phyloP scores from a whole-genome alignment of 2,797 vertebrate genomes.

The Acanthiza pusilla region DNA sequence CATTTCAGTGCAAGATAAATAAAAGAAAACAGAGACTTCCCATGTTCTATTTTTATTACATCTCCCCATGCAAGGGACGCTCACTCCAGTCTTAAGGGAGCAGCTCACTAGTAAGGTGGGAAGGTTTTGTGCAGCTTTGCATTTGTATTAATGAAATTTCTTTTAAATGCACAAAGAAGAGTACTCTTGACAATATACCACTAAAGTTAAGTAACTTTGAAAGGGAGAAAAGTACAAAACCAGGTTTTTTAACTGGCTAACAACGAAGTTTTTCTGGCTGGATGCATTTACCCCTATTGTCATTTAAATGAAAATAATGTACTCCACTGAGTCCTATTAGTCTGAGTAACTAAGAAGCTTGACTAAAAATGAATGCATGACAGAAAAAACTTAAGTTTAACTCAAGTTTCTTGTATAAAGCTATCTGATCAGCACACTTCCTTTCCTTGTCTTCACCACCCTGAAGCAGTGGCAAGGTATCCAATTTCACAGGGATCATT shows the following conservation, averaged over 20 bases:
- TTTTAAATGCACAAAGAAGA: not conserved
- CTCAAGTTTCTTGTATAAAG: not conserved
- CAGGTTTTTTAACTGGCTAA: not conserved
- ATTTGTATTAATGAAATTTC: not conserved
- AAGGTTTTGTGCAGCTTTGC: not conserved
- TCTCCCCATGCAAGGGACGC: not conserved
- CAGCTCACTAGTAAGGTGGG: not conserved
- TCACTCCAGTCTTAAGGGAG: not conserved
- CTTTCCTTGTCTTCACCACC: not conserved
- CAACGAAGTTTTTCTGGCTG: not conserved
- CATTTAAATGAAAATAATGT: not conserved
- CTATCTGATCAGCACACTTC: not conserved
- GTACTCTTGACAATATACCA: not conserved
- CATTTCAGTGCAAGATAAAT: not conserved
- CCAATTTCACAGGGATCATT: not conserved
- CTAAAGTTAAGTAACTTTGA: not conserved
- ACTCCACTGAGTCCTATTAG: not conserved
- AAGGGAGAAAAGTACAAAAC: not conserved
- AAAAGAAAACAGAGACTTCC: not conserved
- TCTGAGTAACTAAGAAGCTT: not conserved
- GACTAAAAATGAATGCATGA: not conserved
- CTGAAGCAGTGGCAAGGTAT: not conserved
- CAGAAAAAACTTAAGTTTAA: not conserved
- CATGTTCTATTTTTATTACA: not conserved
- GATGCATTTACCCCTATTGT: not conserved